Evolutionary conservation across 2,797 vertebrate species (phyloP).

Genomic region (Intellagama lesueurii): DNA sequence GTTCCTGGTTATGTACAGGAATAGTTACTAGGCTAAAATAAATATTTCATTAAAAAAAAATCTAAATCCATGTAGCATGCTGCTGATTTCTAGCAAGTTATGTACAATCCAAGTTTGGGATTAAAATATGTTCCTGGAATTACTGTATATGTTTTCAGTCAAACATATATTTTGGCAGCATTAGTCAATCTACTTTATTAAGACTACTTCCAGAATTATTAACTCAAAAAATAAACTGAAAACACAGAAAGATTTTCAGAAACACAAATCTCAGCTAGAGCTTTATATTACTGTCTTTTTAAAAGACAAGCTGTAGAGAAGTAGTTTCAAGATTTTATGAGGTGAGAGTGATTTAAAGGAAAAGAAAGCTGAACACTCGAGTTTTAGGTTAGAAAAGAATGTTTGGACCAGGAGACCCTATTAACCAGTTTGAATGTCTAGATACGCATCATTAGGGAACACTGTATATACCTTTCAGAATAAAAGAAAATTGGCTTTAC

Average conservation of each 20-base stretch:
- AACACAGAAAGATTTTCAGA: slow-evolving; percentile 21
- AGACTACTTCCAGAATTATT: slow-evolving; percentile 1
- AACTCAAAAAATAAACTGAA: not conserved
- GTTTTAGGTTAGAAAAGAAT: slow-evolving; percentile 38
- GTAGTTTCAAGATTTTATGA: slow-evolving; percentile 44
- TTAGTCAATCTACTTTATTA: not conserved
- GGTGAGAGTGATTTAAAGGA: slow-evolving; percentile 40
- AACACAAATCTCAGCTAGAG: not conserved
- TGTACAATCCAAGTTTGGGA: not conserved
- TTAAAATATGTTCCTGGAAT: not conserved
- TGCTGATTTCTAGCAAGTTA: not conserved
- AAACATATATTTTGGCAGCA: not conserved
- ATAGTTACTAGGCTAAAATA: not conserved
- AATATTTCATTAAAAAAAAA: slow-evolving; percentile 3
- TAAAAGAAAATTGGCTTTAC: slow-evolving; percentile 6
- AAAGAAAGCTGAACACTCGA: not conserved
- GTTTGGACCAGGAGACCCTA: slow-evolving; percentile 54
- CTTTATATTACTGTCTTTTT: not conserved
- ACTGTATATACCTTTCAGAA: not conserved
- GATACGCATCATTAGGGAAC: not conserved
- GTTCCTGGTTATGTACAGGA: not conserved
- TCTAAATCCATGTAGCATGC: not conserved
- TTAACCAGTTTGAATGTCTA: slow-evolving; percentile 65
- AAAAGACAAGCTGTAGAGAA: not conserved
- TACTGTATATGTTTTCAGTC: not conserved